phyloP scores from a whole-genome alignment of 1,140 invertebrate genomes.

The Doryteuthis pealeii region DNA sequence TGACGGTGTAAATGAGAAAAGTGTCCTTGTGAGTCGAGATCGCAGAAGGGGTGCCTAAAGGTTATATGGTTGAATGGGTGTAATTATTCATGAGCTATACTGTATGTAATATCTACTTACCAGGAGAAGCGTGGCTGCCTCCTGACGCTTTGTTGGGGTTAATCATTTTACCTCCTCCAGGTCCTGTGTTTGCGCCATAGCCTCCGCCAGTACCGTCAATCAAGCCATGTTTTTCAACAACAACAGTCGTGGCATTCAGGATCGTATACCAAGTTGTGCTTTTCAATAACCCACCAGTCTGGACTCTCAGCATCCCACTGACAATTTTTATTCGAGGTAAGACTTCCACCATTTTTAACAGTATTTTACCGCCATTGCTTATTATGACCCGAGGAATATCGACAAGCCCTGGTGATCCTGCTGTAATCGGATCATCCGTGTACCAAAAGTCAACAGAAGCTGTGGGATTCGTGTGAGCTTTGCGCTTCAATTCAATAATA shows the following conservation, averaged over 20 bases:
- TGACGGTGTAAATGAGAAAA: too few species aligned
- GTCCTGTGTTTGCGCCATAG: slow-evolving; percentile 25
- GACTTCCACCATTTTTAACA: slow-evolving; percentile 22
- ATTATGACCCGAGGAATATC: slow-evolving; percentile 29
- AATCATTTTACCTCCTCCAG: slow-evolving; percentile 26
- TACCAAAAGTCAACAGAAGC: slow-evolving; percentile 22
- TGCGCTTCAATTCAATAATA: slow-evolving; percentile 29
- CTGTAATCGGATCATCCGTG: slow-evolving; percentile 15
- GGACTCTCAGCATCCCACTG: slow-evolving; percentile 28
- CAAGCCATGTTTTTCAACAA: slow-evolving; percentile 32
- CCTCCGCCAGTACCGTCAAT: slow-evolving; percentile 38
- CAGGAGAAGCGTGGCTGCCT: slow-evolving; percentile 35
- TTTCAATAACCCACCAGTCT: slow-evolving; percentile 34
- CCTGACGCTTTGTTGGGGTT: slow-evolving; percentile 30
- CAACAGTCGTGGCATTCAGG: slow-evolving; percentile 26
- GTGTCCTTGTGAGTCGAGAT: too few species aligned
- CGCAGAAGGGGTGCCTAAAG: too few species aligned
- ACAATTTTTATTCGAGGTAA: slow-evolving; percentile 27
- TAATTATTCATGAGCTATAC: too few species aligned
- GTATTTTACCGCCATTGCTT: slow-evolving; percentile 37
- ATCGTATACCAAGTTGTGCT: slow-evolving; percentile 20
- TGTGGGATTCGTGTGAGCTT: slow-evolving; percentile 32
- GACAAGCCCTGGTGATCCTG: slow-evolving; percentile 32
- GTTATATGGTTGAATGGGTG: too few species aligned
- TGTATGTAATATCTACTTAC: slow-evolving; percentile 26